These are phyloP conservation scores for Mimas tiliae DNA, from an alignment of 2,888 invertebrate species.

Conservation along the genomic window DNA sequence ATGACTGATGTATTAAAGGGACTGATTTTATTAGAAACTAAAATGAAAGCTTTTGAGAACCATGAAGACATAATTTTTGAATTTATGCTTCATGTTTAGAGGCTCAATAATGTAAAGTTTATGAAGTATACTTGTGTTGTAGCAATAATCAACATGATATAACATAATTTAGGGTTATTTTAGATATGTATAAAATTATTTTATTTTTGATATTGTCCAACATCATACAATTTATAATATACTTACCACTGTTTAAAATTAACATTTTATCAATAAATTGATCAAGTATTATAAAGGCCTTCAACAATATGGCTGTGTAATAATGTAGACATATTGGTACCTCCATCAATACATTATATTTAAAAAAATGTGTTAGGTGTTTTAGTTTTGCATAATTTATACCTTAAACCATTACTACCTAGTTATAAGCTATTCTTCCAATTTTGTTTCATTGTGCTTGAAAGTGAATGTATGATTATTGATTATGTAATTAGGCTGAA, in stretches of 20 bases:
- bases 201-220: background rate
- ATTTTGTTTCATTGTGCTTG: constrained; percentile 16
- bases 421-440: constrained; percentile 11
- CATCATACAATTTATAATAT: constrained; percentile 12
- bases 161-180: constrained; percentile 1
- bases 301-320: constrained; percentile 29
- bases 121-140: constrained; percentile 6
- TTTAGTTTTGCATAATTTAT: constrained; percentile 2
- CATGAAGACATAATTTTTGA: background rate
- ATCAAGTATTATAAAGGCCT: constrained; percentile 2
- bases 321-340: constrained; percentile 20
- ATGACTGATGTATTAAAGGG: constrained; percentile 8
- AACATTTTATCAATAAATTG: constrained; percentile 10
- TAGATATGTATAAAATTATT: constrained; percentile 8
- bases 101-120: background rate
- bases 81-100: background rate
- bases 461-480: constrained; percentile 25
- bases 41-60: too few species aligned
- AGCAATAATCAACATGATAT: constrained; percentile 1
- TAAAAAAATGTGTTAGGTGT: background rate
- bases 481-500: constrained; percentile 28
- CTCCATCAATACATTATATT: background rate
- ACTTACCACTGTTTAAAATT: constrained; percentile 9
- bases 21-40: constrained; percentile 8
- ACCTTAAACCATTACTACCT: background rate